Percentiles rank a stretch among this genome's conserved stretches.
These are phyloP conservation scores for Sinella curviseta DNA, from an alignment of 1,140 invertebrate genomes.

Conservation along the genomic window DNA sequence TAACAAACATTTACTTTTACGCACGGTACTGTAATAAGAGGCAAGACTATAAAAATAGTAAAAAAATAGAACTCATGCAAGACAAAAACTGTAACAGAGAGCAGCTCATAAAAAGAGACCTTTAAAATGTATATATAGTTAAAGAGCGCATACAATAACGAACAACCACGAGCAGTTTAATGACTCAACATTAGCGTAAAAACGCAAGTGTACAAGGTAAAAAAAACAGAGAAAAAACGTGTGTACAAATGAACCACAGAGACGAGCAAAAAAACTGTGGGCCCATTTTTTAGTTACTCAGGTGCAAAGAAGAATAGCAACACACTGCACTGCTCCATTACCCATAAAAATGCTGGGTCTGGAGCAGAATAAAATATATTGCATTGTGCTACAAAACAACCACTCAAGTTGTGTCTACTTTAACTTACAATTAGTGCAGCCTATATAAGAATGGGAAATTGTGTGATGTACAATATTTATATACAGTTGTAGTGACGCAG, in stretches of 20 bases:
- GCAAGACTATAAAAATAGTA: neutral
- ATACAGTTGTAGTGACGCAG: too few species aligned
- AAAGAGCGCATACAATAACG: neutral
- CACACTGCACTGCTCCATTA: neutral
- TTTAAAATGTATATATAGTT: neutral
- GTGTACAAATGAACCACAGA: neutral
- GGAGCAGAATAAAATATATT: too few species aligned
- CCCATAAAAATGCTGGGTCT: too few species aligned
- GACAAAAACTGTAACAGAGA: neutral
- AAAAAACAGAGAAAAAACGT: neutral
- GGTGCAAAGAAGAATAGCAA: neutral
- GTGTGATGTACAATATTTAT: too few species aligned
- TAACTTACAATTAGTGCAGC: too few species aligned
- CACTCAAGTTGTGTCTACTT: too few species aligned
- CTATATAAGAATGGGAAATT: too few species aligned
- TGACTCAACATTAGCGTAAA: neutral
- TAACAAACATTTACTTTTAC: slow-evolving; percentile 6
- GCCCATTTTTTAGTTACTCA: neutral
- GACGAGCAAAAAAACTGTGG: neutral
- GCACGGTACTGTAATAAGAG: neutral
- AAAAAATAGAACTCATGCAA: neutral
- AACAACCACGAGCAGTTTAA: neutral
- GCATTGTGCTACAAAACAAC: too few species aligned
- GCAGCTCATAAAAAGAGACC: neutral
- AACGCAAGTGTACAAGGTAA: neutral